Base-by-base conservation (phyloP, 1,140 invertebrate genomes). In the Ephestia elutella region DNA sequence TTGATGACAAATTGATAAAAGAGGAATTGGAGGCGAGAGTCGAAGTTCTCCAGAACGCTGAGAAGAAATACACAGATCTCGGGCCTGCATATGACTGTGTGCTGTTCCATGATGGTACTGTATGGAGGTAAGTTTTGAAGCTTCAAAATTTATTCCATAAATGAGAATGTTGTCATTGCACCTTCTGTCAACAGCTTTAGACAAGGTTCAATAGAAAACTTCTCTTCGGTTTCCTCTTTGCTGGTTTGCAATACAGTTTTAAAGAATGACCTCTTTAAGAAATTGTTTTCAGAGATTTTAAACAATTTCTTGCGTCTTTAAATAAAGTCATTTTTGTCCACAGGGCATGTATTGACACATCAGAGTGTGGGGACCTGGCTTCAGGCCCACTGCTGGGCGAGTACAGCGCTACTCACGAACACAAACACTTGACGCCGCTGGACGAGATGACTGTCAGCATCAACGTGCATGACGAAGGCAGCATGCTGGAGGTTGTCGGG, bases 31-130 rank as follows among this genome's bases (percentile, higher is more conserved):
- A 98, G 73, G 92, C 93, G 15, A 92, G 93, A 76, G 86, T 98
- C 30, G 98, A 99, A 69, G 90, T 96, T 55, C 89, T 99, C 19
- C 94, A 91, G 63, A 90, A 85, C 65, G 90, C 95, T 51, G 98
- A 99, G 68, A 99, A 98, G 83, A 97, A 97, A 78, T 96, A 94
- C 80, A 90, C 83, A 60, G 96, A 99, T 87, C 78, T 93, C 57
- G 96, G 97, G 19, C 96, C 97, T 18, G 93, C 95, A 10, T 98
- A 95, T 87, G 98, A 99, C 85, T 97, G 96, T 90, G 90, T 99
- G 56, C 92, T 99, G 10, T 99, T 96, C 84, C 91, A 98, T 64
- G 87, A 89, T 75, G 88, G 87, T 17, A 74, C 60, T 56, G 75
- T 85, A 11, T 90, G 87, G 87, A 86, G 87, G 89, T 89, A 61